phyloP scores from a whole-genome alignment of 2,113 vertebrate species.

The Paramisgurnus dabryanus region DNA sequence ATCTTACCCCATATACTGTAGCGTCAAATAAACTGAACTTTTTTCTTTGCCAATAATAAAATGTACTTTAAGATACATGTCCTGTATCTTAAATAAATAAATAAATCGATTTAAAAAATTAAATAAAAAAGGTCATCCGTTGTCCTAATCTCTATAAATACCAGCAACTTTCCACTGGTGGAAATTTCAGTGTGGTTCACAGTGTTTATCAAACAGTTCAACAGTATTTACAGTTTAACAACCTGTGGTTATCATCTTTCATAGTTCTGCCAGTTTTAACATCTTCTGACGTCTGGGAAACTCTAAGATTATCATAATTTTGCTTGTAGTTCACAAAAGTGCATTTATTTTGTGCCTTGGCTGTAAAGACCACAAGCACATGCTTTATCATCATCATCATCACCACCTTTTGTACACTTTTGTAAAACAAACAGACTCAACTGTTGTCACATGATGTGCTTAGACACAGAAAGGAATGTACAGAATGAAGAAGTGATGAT shows the following conservation, averaged over 20 bases:
- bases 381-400: not conserved
- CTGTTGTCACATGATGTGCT: not conserved
- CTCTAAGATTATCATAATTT: not conserved
- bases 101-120: not conserved
- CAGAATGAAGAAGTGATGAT: conserved; percentile 36
- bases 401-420: not conserved
- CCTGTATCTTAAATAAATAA: not conserved
- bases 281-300: too few species aligned
- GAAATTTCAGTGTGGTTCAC: too few species aligned
- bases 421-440: not conserved
- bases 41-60: not conserved
- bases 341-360: not conserved
- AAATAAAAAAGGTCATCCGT: too few species aligned
- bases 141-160: too few species aligned
- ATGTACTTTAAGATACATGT: not conserved
- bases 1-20: not conserved
- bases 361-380: not conserved
- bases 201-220: too few species aligned
- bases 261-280: too few species aligned
- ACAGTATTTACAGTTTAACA: too few species aligned
- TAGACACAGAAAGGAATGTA: conserved; percentile 35
- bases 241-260: too few species aligned
- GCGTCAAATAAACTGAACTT: not conserved
- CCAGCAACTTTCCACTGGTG: too few species aligned
- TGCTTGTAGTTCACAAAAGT: not conserved